These are phyloP conservation scores for Margarornis squamiger DNA, from an alignment of 2,797 vertebrate species.

Conservation along the genomic window DNA sequence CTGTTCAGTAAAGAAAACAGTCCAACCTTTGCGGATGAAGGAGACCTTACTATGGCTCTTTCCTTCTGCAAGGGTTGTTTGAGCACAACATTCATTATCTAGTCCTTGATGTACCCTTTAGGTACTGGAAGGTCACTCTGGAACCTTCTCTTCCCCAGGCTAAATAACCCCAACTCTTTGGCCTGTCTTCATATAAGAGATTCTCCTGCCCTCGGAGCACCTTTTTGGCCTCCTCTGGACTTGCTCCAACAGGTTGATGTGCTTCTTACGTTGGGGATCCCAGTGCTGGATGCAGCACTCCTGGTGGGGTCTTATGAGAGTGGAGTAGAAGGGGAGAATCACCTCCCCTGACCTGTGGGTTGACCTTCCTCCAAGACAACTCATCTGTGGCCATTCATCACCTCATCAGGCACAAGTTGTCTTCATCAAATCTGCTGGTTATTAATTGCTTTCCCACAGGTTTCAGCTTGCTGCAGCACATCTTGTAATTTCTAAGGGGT, in stretches of 20 bases:
- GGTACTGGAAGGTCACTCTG: neutral
- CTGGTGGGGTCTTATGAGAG: neutral
- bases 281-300: neutral
- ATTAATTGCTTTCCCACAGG: neutral
- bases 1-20: neutral
- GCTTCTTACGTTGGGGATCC: neutral
- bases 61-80: neutral
- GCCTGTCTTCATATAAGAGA: neutral
- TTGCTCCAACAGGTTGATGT: accelerated
- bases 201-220: neutral
- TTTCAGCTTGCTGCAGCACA: neutral
- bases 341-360: neutral
- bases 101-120: neutral
- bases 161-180: neutral
- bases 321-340: neutral
- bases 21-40: neutral
- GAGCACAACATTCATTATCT: neutral
- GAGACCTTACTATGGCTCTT: neutral
- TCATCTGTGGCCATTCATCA: neutral
- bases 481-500: neutral
- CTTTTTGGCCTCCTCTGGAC: neutral
- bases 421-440: neutral
- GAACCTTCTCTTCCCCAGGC: neutral
- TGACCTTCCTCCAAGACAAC: neutral
- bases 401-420: neutral